Evolutionary conservation across 2,113 vertebrate genomes (phyloP).

Genomic region (Gobiocypris rarus): DNA sequence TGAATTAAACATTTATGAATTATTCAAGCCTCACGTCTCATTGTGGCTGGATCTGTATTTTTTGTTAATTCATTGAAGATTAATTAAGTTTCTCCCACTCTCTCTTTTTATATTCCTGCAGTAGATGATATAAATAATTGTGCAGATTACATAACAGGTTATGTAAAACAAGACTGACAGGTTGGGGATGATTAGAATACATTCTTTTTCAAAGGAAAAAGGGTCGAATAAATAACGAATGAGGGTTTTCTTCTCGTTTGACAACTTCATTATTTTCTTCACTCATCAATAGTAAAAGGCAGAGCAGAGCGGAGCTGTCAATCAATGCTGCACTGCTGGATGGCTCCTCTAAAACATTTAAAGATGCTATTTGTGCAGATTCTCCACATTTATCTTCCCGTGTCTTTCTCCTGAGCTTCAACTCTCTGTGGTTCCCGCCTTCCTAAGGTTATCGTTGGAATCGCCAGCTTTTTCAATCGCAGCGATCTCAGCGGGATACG

Average conservation of each 20-base stretch:
- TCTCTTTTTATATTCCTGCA: neutral
- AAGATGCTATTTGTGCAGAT: constrained; percentile 45
- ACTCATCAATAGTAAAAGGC: constrained; percentile 60
- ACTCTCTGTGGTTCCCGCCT: constrained; percentile 31
- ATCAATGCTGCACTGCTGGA: constrained; percentile 33
- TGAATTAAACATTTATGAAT: neutral
- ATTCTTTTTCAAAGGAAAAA: neutral
- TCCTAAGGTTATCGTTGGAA: neutral
- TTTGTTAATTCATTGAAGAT: neutral
- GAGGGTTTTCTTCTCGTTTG: constrained; percentile 16
- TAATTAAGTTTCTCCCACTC: constrained; percentile 1
- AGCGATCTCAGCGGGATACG: neutral
- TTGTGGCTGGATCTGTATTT: neutral
- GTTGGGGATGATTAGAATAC: constrained; percentile 9
- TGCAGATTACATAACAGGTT: constrained; percentile 3
- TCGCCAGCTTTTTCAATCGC: neutral
- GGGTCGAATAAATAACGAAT: neutral
- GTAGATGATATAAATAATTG: constrained; percentile 2
- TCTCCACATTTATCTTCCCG: constrained; percentile 37
- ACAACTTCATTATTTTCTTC: constrained; percentile 68
- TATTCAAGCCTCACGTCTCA: neutral
- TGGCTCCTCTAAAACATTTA: constrained; percentile 47
- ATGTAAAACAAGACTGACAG: constrained; percentile 9
- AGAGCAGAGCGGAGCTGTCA: constrained; percentile 44
- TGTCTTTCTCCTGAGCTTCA: constrained; percentile 46